These are phyloP conservation scores for Clavelina lepadiformis DNA, from an alignment of 23 tunicate species.

Conservation along the genomic window DNA sequence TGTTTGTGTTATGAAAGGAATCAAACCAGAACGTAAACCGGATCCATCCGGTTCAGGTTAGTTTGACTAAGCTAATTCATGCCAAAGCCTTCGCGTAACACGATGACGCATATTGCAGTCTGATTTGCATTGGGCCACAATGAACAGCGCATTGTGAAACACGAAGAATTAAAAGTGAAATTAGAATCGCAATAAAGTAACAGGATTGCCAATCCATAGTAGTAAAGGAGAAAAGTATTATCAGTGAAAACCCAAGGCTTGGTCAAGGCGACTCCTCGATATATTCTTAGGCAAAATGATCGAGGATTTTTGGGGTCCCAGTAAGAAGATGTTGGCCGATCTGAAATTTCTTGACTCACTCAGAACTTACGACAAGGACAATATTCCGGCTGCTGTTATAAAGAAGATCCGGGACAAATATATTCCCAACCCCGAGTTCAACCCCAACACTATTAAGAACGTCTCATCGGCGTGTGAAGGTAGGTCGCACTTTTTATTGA, in stretches of 20 bases:
- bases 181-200: no score
- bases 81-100: not conserved
- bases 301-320: constrained; percentile 98
- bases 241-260: no score
- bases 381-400: constrained; percentile 70
- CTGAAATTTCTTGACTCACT: constrained; percentile 88
- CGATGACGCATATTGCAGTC: no score
- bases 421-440: constrained; percentile 80
- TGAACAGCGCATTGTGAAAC: no score
- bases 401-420: constrained; percentile 94
- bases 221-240: no score
- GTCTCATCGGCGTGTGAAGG: constrained; percentile 99
- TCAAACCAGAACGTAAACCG: constrained; percentile 96
- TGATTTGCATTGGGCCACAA: no score
- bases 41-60: constrained; percentile 94
- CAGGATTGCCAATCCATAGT: no score
- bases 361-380: constrained; percentile 89
- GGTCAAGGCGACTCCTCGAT: no score
- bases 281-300: constrained; percentile 99
- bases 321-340: constrained; percentile 91
- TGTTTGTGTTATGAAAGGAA: constrained; percentile 92
- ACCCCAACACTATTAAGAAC: constrained; percentile 77
- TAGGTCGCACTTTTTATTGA: no score
- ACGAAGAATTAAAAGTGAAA: not conserved
- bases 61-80: no score